Base-by-base conservation (phyloP, 1,140 invertebrate species). In the Magallana gigas region DNA sequence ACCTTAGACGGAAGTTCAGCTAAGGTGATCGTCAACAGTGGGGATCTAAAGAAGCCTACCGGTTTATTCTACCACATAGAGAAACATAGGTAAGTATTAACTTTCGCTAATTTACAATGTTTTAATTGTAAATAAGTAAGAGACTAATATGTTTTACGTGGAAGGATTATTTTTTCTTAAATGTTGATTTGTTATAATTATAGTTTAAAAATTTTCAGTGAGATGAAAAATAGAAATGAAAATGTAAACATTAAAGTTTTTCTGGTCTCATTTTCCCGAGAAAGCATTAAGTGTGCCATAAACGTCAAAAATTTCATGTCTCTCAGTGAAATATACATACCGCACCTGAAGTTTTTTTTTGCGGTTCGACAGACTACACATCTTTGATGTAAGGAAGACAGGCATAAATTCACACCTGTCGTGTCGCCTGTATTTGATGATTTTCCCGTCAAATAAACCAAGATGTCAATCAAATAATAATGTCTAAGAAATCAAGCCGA, bases 51-150 rank as follows among this genome's bases (percentile, higher is more conserved):
- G 29, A 58, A 57, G 29, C 83, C 83, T 3, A 84, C 83, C 9
- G 83, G 83, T 14, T 16, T 84, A 29, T 84, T 60, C 36, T 84
- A 84, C 23, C 59, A 59, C 16, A 29, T 84, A 36, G 83, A 84
- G n/a, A 84, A 84, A 8, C 14, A 84, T 58, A 14, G 83, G 83
- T 84, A 7, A 58, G 29, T 76, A 11, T 11, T 3, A 76, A 1
- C 9, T 5, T n/a, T 64, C 14, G 62, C 62, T 62, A 16, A 62
- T 62, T 62, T 62, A 12, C 12, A 12, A 6, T 14, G n/a, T 12
- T 16, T 62, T 62, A 62, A n/a, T n/a, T 12, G n/a, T 62, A n/a
- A 62, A 16, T 62, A 0, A 62, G 60, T 62, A 62, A 11, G 0
- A 62, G n/a, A 62, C 60, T 48, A 23, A 23, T 23, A 48, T 48